phyloP scores from a whole-genome alignment of 2,113 vertebrate genomes.

The Athene cunicularia region DNA sequence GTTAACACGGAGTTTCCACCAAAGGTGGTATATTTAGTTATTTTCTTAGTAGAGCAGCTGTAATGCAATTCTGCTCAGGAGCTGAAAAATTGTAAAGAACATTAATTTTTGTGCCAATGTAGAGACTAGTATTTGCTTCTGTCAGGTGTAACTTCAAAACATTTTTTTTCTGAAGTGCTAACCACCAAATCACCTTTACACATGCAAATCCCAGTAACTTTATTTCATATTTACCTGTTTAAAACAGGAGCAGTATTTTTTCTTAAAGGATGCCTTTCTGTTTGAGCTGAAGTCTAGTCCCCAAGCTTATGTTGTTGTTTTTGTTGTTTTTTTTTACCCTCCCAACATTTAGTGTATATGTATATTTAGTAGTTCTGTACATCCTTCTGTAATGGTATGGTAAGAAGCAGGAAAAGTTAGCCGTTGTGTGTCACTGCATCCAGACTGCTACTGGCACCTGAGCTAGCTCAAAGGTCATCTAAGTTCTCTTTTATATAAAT shows the following conservation, averaged over 20 bases:
- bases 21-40: background rate
- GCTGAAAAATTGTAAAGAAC: background rate
- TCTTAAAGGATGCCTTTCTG: background rate
- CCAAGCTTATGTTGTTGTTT: background rate
- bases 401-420: constrained; percentile 7
- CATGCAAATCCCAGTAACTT: background rate
- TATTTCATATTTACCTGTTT: background rate
- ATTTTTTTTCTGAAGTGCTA: background rate
- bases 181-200: background rate
- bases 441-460: background rate
- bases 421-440: background rate
- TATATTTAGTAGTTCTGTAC: background rate
- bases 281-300: background rate
- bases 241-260: background rate
- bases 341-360: background rate
- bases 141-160: background rate
- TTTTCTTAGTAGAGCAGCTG: background rate
- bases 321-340: background rate
- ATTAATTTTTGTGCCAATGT: fast-evolving
- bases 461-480: background rate
- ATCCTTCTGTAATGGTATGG: background rate
- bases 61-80: background rate
- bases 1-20: background rate
- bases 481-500: constrained; percentile 10
- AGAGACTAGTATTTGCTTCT: background rate